A percentile compares a stretch with the other conserved stretches of the same genome.
phyloP scores from a whole-genome alignment of 1,140 invertebrate genomes.

The Pseudomyrmex gracilis region DNA sequence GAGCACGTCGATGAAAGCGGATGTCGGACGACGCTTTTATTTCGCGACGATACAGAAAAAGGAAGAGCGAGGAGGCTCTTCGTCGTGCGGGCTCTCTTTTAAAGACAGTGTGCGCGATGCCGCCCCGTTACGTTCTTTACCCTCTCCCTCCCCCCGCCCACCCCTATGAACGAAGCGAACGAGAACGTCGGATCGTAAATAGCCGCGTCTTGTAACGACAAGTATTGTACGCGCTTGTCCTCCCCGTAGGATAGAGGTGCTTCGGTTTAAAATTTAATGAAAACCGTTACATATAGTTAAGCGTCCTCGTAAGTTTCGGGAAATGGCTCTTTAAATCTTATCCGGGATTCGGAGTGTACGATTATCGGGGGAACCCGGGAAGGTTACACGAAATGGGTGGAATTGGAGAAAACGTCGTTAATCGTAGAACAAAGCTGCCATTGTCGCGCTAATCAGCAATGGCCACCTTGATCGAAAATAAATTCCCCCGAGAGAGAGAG shows the following conservation, averaged over 20 bases:
- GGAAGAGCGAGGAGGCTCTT: neutral
- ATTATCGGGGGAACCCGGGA: conserved; percentile 69
- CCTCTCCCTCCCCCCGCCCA: too few relatives aligned
- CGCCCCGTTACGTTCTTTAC: conserved; percentile 48
- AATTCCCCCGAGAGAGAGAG: conserved; percentile 63
- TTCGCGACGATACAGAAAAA: conserved; percentile 22
- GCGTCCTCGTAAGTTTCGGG: conserved; percentile 59
- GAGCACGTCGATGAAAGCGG: conserved; percentile 29
- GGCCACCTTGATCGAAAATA: conserved; percentile 75
- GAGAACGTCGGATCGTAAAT: conserved; percentile 32
- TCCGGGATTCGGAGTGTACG: conserved; percentile 70
- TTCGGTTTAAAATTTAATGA: conserved; percentile 68
- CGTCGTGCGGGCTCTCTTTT: conserved; percentile 1
- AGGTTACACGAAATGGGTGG: conserved; percentile 74
- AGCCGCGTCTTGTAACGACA: conserved; percentile 52
- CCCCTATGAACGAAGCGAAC: neutral
- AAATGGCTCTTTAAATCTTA: conserved; percentile 76
- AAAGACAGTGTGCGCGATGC: conserved; percentile 41
- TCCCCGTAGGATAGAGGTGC: neutral
- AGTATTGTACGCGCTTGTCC: conserved; percentile 24
- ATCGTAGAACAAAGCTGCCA: conserved; percentile 74
- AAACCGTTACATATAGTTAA: conserved; percentile 64
- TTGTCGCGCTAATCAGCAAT: conserved; percentile 75
- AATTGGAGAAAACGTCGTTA: conserved; percentile 76
- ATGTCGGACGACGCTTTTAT: conserved; percentile 12